Evolutionary conservation across 2,113 vertebrate species (phyloP).

Genomic region (Micronycteris hirsuta): DNA sequence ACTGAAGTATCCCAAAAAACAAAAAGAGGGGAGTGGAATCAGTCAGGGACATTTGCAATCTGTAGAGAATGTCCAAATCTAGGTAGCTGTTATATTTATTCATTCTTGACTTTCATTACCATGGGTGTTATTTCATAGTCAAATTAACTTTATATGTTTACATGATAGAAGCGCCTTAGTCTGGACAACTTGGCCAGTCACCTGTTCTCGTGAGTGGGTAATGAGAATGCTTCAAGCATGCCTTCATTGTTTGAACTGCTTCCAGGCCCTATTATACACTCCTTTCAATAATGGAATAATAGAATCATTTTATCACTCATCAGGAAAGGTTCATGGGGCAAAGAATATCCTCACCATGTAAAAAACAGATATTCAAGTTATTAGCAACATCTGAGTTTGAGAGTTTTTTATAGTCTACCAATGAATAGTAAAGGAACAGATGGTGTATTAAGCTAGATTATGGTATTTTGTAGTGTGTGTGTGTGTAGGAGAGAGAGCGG

Average conservation of each 20-base stretch:
- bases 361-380: background rate
- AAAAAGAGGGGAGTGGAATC: background rate
- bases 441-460: background rate
- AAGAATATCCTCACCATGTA: background rate
- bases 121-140: background rate
- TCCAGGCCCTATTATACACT: background rate
- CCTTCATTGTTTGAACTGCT: background rate
- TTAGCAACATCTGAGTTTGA: background rate
- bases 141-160: background rate
- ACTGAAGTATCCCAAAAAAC: background rate
- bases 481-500: background rate
- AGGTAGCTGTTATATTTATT: background rate
- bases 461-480: background rate
- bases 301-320: background rate
- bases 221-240: background rate
- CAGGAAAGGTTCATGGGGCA: background rate
- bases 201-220: background rate
- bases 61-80: background rate
- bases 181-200: background rate
- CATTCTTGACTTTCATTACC: background rate
- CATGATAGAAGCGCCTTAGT: background rate
- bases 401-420: background rate
- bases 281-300: background rate
- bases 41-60: background rate
- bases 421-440: background rate